phyloP scores from a whole-genome alignment of 2,113 vertebrate species.

The Pogonocichla stellata region DNA sequence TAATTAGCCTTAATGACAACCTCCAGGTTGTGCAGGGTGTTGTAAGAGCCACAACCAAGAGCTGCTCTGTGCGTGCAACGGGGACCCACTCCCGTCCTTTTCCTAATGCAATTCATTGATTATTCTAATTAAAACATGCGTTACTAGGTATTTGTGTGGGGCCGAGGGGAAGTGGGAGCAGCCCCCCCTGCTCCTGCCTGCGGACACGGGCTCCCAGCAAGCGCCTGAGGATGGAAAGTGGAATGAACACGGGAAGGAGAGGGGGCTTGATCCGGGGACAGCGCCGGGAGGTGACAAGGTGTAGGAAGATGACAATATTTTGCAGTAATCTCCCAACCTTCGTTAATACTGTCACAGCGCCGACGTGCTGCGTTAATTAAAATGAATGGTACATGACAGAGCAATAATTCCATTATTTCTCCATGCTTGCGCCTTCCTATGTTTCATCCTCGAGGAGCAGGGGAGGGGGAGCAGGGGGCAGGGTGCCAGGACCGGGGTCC shows the following conservation, averaged over 20 bases:
- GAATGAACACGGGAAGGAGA: background rate
- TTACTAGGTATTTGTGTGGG: background rate
- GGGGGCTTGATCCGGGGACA: rapidly evolving
- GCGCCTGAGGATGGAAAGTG: background rate
- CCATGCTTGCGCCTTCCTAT: background rate
- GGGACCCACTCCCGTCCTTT: background rate
- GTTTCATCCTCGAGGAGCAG: background rate
- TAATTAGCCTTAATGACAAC: background rate
- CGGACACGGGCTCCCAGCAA: background rate
- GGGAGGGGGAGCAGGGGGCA: background rate
- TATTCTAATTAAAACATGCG: background rate
- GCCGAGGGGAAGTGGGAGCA: background rate
- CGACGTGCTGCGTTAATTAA: background rate
- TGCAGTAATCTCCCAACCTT: background rate
- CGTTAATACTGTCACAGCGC: background rate
- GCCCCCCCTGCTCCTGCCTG: background rate
- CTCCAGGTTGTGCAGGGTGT: background rate
- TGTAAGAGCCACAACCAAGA: rapidly evolving
- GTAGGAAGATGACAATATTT: background rate
- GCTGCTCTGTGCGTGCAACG: background rate
- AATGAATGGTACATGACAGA: background rate
- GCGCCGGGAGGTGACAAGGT: background rate
- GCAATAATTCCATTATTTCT: background rate
- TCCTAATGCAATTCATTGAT: background rate
- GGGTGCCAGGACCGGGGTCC: no score